These are phyloP conservation scores for Coregonus sp. DNA, from an alignment of 2,797 vertebrate genomes.

Conservation along the genomic window DNA sequence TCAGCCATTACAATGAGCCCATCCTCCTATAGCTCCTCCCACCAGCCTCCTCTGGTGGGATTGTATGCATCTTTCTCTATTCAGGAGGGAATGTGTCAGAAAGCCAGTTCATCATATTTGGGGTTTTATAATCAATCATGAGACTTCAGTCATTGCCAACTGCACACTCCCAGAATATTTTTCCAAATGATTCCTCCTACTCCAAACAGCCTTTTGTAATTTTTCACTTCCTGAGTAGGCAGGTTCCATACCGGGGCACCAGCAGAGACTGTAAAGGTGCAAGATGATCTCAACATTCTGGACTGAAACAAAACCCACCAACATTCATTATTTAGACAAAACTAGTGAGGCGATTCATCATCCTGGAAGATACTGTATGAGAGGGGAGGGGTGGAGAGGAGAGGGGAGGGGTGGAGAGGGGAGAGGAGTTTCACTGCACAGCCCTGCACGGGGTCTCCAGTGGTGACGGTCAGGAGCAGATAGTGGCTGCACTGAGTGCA, in stretches of 20 bases:
- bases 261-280: not conserved
- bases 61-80: not conserved
- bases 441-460: not conserved
- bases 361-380: constrained; percentile 5
- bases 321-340: constrained; percentile 35
- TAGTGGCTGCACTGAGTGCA: not conserved
- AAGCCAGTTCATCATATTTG: not conserved
- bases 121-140: not conserved
- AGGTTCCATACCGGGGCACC: not conserved
- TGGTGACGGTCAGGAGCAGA: not conserved
- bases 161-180: not conserved
- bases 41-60: no score
- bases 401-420: not conserved
- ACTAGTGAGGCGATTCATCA: constrained; percentile 26
- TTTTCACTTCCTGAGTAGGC: not conserved
- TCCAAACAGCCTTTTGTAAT: not conserved
- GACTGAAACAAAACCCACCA: constrained; percentile 18
- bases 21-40: no score
- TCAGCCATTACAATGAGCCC: no score
- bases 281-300: constrained; percentile 24
- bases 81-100: not conserved
- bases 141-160: not conserved
- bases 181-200: not conserved
- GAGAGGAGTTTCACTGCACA: not conserved
- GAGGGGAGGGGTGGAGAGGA: not conserved